phyloP scores from a whole-genome alignment of 1,140 invertebrate genomes.

The Caenorhabditis remanei region DNA sequence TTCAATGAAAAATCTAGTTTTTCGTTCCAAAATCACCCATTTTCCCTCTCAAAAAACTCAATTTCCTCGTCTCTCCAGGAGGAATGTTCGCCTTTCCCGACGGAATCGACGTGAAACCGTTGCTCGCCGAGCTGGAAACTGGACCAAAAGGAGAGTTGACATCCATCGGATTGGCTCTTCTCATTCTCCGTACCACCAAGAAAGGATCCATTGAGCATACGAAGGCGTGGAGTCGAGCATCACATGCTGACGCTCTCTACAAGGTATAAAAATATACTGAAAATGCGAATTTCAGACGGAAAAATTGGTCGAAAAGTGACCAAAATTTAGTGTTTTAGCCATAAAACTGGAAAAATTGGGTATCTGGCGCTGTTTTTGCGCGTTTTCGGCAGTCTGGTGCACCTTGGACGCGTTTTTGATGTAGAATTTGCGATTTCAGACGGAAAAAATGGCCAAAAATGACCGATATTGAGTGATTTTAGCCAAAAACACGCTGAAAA shows the following conservation, averaged over 20 bases:
- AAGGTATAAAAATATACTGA: background rate
- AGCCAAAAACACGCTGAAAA: no score
- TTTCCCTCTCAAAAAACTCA: background rate
- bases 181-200: conserved; percentile 4
- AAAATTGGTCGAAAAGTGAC: background rate
- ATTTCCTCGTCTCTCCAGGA: conserved; percentile 23
- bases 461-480: no score
- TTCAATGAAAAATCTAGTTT: no score
- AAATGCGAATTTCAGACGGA: background rate
- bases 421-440: no score
- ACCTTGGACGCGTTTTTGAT: no score
- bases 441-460: no score
- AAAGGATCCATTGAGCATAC: conserved; percentile 38
- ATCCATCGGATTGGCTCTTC: conserved; percentile 42
- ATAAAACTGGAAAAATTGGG: no score
- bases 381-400: no score
- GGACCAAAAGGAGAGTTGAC: conserved; percentile 17
- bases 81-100: background rate
- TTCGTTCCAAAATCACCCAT: background rate
- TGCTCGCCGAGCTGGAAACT: conserved; percentile 2
- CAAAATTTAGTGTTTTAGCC: no score
- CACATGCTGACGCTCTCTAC: background rate
- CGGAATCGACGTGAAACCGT: conserved; percentile 16
- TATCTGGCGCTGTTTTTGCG: no score
- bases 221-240: conserved; percentile 26